These are phyloP conservation scores for Melanocharis versteri DNA, from an alignment of 2,113 vertebrate species.

Conservation along the genomic window DNA sequence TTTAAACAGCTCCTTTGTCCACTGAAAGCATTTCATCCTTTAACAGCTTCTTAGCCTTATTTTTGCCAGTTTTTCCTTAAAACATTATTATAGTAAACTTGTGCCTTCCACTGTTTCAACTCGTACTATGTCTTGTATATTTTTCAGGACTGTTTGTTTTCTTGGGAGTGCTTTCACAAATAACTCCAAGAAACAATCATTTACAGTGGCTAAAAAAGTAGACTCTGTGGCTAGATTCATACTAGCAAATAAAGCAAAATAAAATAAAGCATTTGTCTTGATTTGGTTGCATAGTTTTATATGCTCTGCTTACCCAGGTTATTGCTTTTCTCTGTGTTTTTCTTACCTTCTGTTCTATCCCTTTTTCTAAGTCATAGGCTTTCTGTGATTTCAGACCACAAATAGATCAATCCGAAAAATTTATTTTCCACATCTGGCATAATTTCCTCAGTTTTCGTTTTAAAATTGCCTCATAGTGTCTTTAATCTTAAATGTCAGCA, in stretches of 20 bases:
- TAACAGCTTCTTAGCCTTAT: background rate
- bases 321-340: background rate
- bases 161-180: background rate
- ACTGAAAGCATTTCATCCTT: background rate
- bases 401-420: background rate
- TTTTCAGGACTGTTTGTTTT: background rate
- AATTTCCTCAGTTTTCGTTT: constrained; percentile 17
- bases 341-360: background rate
- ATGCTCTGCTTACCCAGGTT: background rate
- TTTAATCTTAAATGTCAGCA: constrained; percentile 36
- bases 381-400: background rate
- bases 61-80: background rate
- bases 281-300: background rate
- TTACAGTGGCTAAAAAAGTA: background rate
- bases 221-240: background rate
- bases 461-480: background rate
- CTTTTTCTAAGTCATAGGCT: background rate
- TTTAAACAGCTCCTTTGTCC: background rate
- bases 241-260: background rate
- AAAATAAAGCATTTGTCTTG: background rate
- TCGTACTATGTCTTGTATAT: background rate
- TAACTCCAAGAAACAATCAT: background rate
- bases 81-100: background rate
- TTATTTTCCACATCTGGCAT: constrained; percentile 7
- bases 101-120: background rate